Base-by-base conservation (phyloP, 2,888 invertebrate species). In the Agrotis puta region DNA sequence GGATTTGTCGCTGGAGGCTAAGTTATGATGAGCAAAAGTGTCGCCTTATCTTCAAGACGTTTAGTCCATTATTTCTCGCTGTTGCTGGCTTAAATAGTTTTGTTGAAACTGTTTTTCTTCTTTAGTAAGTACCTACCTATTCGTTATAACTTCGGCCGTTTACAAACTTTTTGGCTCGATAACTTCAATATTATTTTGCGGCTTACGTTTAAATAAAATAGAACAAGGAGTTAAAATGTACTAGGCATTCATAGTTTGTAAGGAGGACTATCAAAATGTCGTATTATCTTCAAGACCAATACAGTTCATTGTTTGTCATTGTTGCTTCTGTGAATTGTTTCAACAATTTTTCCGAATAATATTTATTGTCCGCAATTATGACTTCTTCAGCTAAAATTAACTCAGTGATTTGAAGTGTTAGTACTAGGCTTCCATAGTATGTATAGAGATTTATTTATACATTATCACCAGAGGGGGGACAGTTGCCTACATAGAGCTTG, bases 1-100 rank as follows among this genome's bases (percentile, higher is more conserved):
- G 74, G 75, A 82, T 83, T 81, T 81, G 72, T 70, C 54, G 81
- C 85, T 71, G 27, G 54, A 74, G 85, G 84, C 81, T 59, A 79
- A 79, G 39, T 77, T 74, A 75, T 59, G 75, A 69, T 74, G 80
- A 77, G 43, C 53, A 75, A 53, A 67, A 62, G 22, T 43, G 48
- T 65, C n/a, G 27, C 47, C 43, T 9, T 77, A 71, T 45, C 59
- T 61, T 56, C 59, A 77, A 71, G 47, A 39, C 54, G 39, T 73
- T 73, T 57, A 56, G 59, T 51, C 48, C 63, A 71, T 63, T 74
- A 63, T 24, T 64, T 58, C 50, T 64, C 43, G 56, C 24, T 43
- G 48, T n/a, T 57, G 56, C 11, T 64, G 14, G 16, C 20, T 59
- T 54, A 27, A 39, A 27, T 51, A 27, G 33, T 54, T 24, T 59